Base-by-base conservation (phyloP, 2,113 vertebrate species). In the Trogon melanurus region DNA sequence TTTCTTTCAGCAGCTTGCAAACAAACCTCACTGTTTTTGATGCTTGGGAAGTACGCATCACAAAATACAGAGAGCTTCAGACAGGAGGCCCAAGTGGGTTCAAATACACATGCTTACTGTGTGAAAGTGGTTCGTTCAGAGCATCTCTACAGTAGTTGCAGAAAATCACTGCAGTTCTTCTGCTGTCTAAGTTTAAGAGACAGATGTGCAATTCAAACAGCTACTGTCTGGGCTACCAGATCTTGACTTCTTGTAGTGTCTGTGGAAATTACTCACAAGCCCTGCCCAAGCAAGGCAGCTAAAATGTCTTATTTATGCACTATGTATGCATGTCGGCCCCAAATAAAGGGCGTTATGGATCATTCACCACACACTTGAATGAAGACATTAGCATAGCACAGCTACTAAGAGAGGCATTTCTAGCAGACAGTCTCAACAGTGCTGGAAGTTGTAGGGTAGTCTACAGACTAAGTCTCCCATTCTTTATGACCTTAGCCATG, bases 51-150 rank as follows among this genome's bases (percentile, higher is more conserved):
- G 32, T 23, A 22, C 5, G 6, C 2, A 2, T 78, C 72, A 85
- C 53, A 70, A 58, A 83, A 38, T 25, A 54, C 17, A 58, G 45
- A 17, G 11, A 27, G 11, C 25, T 91, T 65, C 16, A 16, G 26
- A 26, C 27, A n/a, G 23, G 58, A 45, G n/a, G 15, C 9, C 27
- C 16, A 54, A 11, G 8, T 9, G 36, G 26, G 10, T 45, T 89
- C 38, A 56, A 69, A 81, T 53, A 38, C 0, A 0, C 2, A 16
- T n/a, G 30, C 13, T 71, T 27, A 32, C 16, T 50, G 15, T 44
- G 9, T 57, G 44, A 71, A 36, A 86, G 29, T 19, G 9, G 8
- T 58, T 69, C 41, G 5, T 54, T 71, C 20, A 54, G 16, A 58
- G 3, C 69, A 38, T 41, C 41, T 29, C 66, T 88, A 4, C 32